Evolutionary conservation across 1,140 invertebrate species (phyloP).

Genomic region (Drosophila kurseongensis): DNA sequence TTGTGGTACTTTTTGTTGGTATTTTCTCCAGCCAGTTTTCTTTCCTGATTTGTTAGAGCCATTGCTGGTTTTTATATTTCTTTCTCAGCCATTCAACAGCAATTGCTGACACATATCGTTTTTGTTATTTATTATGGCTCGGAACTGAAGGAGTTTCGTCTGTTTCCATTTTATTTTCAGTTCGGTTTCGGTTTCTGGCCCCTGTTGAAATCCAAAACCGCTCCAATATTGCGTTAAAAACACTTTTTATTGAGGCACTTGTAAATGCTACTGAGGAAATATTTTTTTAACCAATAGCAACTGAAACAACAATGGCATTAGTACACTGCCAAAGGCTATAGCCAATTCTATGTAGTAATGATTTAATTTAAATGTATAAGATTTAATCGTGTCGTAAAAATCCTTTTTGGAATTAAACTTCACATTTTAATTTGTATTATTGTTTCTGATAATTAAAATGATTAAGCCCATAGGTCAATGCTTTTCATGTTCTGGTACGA

Average conservation of each 20-base stretch:
- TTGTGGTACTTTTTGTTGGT: slow-evolving; percentile 7
- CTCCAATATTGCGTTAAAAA: slow-evolving; percentile 30
- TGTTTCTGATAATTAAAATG: slow-evolving; percentile 10
- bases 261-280: slow-evolving; percentile 21
- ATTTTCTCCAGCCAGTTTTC: neutral
- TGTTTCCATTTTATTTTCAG: slow-evolving; percentile 16
- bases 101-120: slow-evolving; percentile 13
- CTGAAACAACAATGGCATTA: slow-evolving; percentile 18
- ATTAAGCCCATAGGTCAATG: slow-evolving; percentile 6
- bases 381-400: neutral
- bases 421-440: slow-evolving; percentile 1
- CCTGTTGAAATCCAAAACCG: slow-evolving; percentile 40
- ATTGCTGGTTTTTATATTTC: neutral
- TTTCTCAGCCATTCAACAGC: slow-evolving; percentile 17
- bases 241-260: slow-evolving; percentile 22
- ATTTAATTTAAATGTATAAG: neutral
- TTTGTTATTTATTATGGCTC: slow-evolving; percentile 11
- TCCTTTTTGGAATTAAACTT: slow-evolving; percentile 3
- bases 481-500: neutral
- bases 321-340: slow-evolving; percentile 8
- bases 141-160: slow-evolving; percentile 17
- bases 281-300: slow-evolving; percentile 5
- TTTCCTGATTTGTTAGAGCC: slow-evolving; percentile 4
- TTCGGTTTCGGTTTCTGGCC: slow-evolving; percentile 22
- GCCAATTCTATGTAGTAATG: neutral